Evolutionary conservation across 2,888 invertebrate species (phyloP).

Genomic region (Atrina japonica): DNA sequence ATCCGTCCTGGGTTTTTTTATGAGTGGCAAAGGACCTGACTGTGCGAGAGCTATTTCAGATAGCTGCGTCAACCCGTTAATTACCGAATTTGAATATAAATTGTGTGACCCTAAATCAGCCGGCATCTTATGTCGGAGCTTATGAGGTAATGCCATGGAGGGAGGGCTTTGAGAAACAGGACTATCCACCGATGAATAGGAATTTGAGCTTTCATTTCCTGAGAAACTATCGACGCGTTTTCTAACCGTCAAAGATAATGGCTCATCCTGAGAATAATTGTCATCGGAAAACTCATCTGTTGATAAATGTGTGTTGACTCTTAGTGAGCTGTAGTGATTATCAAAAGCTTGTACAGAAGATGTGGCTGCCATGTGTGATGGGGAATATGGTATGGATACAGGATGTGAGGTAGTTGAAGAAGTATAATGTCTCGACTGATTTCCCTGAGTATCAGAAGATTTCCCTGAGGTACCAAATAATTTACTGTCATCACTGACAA

Average conservation of each 20-base stretch:
- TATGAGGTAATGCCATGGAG: slow-evolving; percentile 68
- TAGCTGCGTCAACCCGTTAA: slow-evolving; percentile 72
- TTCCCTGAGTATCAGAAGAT: slow-evolving; percentile 22
- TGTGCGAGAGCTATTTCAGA: slow-evolving; percentile 73
- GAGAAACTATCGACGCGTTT: slow-evolving; percentile 56
- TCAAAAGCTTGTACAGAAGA: background rate
- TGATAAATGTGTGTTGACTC: background rate
- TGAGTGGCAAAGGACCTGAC: slow-evolving; percentile 60
- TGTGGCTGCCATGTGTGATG: slow-evolving; percentile 4
- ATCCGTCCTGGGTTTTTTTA: slow-evolving; percentile 47
- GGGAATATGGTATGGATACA: slow-evolving; percentile 20
- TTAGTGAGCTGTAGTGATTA: slow-evolving; percentile 10
- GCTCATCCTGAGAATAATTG: slow-evolving; percentile 54
- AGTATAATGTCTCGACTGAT: slow-evolving; percentile 14
- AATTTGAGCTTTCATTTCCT: slow-evolving; percentile 57
- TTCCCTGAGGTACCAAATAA: slow-evolving; percentile 22
- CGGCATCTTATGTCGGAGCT: slow-evolving; percentile 70
- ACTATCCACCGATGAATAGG: slow-evolving; percentile 56
- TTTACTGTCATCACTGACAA: background rate
- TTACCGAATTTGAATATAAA: slow-evolving; percentile 48
- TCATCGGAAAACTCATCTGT: slow-evolving; percentile 33
- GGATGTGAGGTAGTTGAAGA: slow-evolving; percentile 24
- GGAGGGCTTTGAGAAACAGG: slow-evolving; percentile 45
- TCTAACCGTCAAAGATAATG: slow-evolving; percentile 57
- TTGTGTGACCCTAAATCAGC: slow-evolving; percentile 24